Base-by-base conservation (phyloP, 2,113 vertebrate species). In the Charadrius vociferus region DNA sequence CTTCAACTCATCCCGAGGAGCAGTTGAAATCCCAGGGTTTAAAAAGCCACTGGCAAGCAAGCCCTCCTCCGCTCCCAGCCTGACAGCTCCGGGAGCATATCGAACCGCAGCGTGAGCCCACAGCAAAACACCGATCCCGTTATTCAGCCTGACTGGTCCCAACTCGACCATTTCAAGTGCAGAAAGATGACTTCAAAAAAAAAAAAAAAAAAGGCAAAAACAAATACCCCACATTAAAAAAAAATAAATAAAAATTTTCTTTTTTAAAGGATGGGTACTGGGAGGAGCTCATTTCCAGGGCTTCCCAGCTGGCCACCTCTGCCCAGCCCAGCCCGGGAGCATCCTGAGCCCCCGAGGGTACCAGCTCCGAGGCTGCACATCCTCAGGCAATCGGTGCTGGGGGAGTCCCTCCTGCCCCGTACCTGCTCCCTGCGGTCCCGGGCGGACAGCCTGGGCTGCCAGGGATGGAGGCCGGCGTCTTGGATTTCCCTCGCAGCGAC, bases 61-160 rank as follows among this genome's bases (percentile, higher is more conserved):
- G 43, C 91, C 91, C 83, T 95, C 75, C 94, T 92, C 91, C 9
- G 4, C 63, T 49, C 49, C 59, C 45, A 5, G 86, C 50, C 86
- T 68, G 92, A 6, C 91, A 74, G 93, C 87, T 39, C 61, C 1
- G 7, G 53, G 37, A 52, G 50, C 55, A 7, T 2, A 74, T 56
- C 8, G 77, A 90, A n/a, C 84, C 0, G 0, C 78, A 45, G 75
- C 49, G 0, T 10, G 30, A 36, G 45, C 86, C 49, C 82, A 50
- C 58, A n/a, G 56, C 81, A 5, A 39, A n/a, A 19, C 66, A 9
- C 90, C 5, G 3, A 10, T 24, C 52, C 47, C 5, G 2, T 21
- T 52, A 30, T 45, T 65, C 89, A 82, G 59, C 82, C 63, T 32
- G 49, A 3, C 17, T 19, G 58, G 30, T 66, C 43, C 12, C 90